Evolutionary conservation across 2,113 vertebrate species (phyloP).

Genomic region (Pholis gunnellus): DNA sequence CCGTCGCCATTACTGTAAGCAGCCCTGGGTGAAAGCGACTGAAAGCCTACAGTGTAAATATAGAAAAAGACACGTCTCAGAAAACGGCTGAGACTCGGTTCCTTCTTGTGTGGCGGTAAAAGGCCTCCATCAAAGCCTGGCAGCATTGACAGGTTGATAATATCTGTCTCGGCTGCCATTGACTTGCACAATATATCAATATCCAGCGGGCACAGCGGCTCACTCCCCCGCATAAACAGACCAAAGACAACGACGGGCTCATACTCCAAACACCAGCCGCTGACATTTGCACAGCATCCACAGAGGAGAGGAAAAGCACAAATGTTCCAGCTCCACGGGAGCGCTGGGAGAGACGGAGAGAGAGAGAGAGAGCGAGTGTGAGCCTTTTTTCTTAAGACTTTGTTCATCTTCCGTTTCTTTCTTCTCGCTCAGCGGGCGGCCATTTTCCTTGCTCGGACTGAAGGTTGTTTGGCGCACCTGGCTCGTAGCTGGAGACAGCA

Average conservation of each 20-base stretch:
- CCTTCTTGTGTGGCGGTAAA: not conserved
- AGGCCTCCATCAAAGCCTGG: constrained; percentile 6
- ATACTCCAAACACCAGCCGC: constrained; percentile 64
- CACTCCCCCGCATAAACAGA: constrained; percentile 50
- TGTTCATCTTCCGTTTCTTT: constrained; percentile 65
- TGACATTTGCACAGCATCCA: constrained; percentile 74
- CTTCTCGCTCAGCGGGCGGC: constrained; percentile 52
- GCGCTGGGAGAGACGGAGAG: not conserved
- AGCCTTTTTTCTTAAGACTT: constrained; percentile 64
- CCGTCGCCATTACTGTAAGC: not conserved
- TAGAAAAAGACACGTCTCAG: constrained; percentile 18
- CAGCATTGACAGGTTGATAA: constrained; percentile 35
- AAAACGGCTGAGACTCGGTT: constrained; percentile 13
- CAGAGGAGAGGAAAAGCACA: constrained; percentile 57
- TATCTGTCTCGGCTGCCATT: constrained; percentile 44
- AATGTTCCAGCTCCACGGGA: constrained; percentile 59
- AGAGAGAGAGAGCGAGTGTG: not conserved
- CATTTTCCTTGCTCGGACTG: constrained; percentile 60
- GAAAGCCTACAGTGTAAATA: not conserved
- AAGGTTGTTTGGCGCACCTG: constrained; percentile 73
- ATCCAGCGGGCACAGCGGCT: constrained; percentile 33
- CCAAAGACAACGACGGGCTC: constrained; percentile 58
- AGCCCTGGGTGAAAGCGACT: not conserved
- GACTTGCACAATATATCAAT: constrained; percentile 62
- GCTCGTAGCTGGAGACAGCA: constrained; percentile 54